Evolutionary conservation across 2,113 vertebrate genomes (phyloP).

Genomic region (Solea solea): DNA sequence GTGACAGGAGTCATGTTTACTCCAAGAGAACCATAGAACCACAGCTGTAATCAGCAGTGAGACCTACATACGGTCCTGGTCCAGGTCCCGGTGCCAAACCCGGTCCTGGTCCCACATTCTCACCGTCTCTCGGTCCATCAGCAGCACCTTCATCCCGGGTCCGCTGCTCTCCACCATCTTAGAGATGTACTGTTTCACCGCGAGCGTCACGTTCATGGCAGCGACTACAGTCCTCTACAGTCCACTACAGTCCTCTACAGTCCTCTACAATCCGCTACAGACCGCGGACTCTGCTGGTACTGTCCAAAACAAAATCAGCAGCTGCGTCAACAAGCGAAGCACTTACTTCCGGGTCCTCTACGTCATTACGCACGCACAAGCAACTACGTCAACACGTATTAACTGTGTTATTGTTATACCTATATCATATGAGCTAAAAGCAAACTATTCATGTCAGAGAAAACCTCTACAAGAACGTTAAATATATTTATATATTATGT

Average conservation of each 20-base stretch:
- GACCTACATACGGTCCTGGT: too few species aligned
- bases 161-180: constrained; percentile 98
- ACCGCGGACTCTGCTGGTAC: not conserved
- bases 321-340: constrained; percentile 9
- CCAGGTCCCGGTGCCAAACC: too few species aligned
- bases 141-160: constrained; percentile 95
- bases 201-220: constrained; percentile 93
- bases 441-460: too few species aligned
- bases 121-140: constrained; percentile 98
- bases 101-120: constrained; percentile 26
- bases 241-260: not conserved
- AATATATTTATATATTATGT: too few species aligned
- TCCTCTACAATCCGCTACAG: not conserved
- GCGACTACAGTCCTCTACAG: not conserved
- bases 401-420: too few species aligned
- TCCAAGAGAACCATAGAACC: too few species aligned
- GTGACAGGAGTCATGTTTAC: too few species aligned
- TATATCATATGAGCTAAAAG: too few species aligned
- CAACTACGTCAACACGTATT: not conserved
- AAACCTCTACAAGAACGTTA: too few species aligned
- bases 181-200: constrained; percentile 93
- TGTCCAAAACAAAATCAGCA: not conserved
- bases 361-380: constrained; percentile 19
- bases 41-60: too few species aligned
- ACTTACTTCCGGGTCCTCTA: constrained; percentile 23